phyloP scores from a whole-genome alignment of 1,140 invertebrate genomes.

The Cephus cinctus region DNA sequence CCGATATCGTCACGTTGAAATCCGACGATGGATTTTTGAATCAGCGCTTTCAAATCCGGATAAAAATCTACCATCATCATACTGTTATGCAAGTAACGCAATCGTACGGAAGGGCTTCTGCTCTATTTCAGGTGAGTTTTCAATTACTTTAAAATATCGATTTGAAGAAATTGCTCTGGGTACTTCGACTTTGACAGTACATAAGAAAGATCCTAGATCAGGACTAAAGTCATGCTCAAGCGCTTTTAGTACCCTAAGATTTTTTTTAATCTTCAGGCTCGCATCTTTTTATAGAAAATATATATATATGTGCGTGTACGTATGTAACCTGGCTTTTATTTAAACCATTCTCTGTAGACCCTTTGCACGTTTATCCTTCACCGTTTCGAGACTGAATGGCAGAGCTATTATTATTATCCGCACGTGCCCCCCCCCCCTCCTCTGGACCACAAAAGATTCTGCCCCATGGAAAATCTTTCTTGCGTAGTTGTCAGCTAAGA shows the following conservation, averaged over 20 bases:
- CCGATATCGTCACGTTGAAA: constrained; percentile 32
- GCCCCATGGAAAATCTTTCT: constrained; percentile 21
- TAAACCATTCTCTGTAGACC: no score
- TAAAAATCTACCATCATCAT: constrained; percentile 29
- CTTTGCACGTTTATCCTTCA: no score
- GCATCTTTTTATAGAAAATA: no score
- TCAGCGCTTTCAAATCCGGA: constrained; percentile 34
- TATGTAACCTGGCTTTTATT: no score
- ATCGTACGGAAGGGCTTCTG: constrained; percentile 25
- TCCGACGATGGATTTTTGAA: constrained; percentile 30
- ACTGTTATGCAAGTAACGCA: constrained; percentile 30
- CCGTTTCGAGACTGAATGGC: constrained; percentile 17
- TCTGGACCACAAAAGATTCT: constrained; percentile 26
- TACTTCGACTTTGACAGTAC: no score
- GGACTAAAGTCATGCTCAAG: no score
- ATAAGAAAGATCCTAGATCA: no score
- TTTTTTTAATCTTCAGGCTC: no score
- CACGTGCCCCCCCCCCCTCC: constrained; percentile 30
- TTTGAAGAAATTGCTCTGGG: no score
- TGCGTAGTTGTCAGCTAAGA: no score
- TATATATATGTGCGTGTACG: no score
- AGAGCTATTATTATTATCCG: constrained; percentile 26
- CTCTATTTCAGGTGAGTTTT: constrained; percentile 39
- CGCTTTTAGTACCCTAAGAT: no score
- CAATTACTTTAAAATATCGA: neutral